These are phyloP conservation scores for Falco concolor DNA, from an alignment of 2,797 vertebrate species.

Conservation along the genomic window DNA sequence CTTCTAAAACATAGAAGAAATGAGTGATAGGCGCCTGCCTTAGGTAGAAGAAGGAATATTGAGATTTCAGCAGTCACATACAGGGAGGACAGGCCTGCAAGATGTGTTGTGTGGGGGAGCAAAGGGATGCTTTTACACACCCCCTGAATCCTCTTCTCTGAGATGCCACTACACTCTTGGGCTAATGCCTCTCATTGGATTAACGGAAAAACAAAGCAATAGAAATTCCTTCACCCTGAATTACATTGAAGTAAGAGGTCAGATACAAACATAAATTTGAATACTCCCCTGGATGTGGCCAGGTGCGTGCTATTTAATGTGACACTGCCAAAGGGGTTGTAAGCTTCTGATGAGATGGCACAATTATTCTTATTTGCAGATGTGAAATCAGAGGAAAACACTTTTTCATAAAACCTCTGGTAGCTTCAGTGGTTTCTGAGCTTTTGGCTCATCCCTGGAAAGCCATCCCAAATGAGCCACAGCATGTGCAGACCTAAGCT, in stretches of 20 bases:
- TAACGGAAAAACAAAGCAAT: background rate
- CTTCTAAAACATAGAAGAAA: background rate
- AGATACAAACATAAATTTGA: background rate
- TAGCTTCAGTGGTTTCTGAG: background rate
- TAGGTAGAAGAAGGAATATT: background rate
- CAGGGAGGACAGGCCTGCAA: background rate
- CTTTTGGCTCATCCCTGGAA: background rate
- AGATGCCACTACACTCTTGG: background rate
- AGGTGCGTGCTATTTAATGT: background rate
- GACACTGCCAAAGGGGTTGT: accelerated
- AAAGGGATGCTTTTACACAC: background rate
- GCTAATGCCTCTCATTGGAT: background rate
- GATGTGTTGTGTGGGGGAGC: background rate
- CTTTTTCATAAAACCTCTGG: background rate
- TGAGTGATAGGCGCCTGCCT: background rate
- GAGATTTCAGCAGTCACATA: background rate
- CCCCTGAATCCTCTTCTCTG: background rate
- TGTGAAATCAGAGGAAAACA: background rate
- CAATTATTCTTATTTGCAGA: background rate
- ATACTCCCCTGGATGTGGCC: background rate
- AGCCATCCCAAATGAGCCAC: background rate
- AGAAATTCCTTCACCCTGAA: background rate
- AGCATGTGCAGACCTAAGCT: accelerated
- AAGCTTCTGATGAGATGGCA: background rate
- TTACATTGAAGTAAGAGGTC: background rate